Evolutionary conservation across 2,888 invertebrate genomes (phyloP).

Genomic region (Archaeoteleia sp.): DNA sequence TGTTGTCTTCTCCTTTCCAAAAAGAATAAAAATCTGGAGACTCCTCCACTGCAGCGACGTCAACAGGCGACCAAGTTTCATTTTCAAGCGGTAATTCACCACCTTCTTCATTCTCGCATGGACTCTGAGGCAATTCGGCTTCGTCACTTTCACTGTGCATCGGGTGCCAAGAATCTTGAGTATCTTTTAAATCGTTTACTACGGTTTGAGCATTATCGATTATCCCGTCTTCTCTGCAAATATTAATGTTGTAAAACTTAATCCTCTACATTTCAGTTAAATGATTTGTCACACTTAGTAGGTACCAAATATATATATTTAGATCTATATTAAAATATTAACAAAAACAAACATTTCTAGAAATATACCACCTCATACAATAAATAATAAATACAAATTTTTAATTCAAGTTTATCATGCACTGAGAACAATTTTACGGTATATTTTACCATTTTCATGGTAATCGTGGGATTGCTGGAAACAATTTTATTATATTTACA

Average conservation of each 20-base stretch:
- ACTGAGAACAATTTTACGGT: too few species aligned
- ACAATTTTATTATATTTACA: too few species aligned
- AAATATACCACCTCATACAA: too few species aligned
- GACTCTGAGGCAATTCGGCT: conserved; percentile 18
- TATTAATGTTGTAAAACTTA: conserved; percentile 7
- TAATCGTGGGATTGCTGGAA: too few species aligned
- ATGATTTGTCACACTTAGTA: not conserved
- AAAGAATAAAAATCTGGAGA: conserved; percentile 71
- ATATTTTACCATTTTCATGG: too few species aligned
- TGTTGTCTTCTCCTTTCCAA: conserved; percentile 79
- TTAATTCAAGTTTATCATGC: too few species aligned
- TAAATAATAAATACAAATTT: too few species aligned
- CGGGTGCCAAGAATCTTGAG: conserved; percentile 26
- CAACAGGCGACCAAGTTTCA: conserved; percentile 42
- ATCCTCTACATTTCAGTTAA: not conserved
- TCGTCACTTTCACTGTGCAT: conserved; percentile 13
- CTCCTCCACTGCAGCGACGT: conserved; percentile 33
- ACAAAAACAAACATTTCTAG: too few species aligned
- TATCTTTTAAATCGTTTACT: conserved; percentile 24
- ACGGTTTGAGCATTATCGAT: conserved; percentile 21
- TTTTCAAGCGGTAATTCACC: conserved; percentile 23
- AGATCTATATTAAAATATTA: not conserved
- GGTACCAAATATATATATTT: too few species aligned
- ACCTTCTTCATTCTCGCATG: conserved; percentile 25
- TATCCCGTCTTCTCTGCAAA: conserved; percentile 46